These are phyloP conservation scores for Agriotes lineatus DNA, from an alignment of 2,888 invertebrate genomes.

Conservation along the genomic window DNA sequence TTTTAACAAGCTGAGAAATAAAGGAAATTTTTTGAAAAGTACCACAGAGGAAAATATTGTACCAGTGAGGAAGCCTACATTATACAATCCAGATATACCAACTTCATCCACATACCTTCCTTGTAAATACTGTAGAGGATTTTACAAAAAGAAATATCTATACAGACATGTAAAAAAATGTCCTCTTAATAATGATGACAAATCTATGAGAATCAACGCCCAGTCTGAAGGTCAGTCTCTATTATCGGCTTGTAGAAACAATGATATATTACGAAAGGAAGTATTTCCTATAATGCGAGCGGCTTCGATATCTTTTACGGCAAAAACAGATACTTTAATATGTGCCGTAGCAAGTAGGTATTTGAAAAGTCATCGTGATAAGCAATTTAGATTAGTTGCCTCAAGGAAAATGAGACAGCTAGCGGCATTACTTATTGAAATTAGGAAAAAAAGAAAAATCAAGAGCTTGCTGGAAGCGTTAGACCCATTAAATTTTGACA, in stretches of 20 bases:
- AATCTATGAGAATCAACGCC: conserved; percentile 8
- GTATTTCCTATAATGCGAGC: conserved; percentile 9
- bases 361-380: conserved; percentile 41
- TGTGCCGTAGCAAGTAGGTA: conserved; percentile 39
- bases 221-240: conserved; percentile 7
- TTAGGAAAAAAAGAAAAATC: conserved; percentile 28
- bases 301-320: background rate
- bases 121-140: conserved; percentile 19
- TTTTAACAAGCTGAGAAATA: conserved; percentile 16
- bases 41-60: background rate
- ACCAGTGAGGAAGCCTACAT: conserved; percentile 13
- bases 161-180: conserved; percentile 8
- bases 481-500: conserved; percentile 37
- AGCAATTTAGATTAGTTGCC: conserved; percentile 37
- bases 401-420: conserved; percentile 46
- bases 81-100: background rate
- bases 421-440: conserved; percentile 38
- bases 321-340: conserved; percentile 14
- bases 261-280: conserved; percentile 5
- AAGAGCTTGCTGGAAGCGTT: conserved; percentile 29
- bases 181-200: conserved; percentile 7
- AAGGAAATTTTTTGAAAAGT: conserved; percentile 17
- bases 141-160: conserved; percentile 18
- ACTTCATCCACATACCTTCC: conserved; percentile 2
- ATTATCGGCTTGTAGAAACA: background rate